A percentile compares a stretch with the other conserved stretches of the same genome.
Evolutionary conservation across 2,888 invertebrate species (phyloP).

Genomic region (Zaprionus lineosus): DNA sequence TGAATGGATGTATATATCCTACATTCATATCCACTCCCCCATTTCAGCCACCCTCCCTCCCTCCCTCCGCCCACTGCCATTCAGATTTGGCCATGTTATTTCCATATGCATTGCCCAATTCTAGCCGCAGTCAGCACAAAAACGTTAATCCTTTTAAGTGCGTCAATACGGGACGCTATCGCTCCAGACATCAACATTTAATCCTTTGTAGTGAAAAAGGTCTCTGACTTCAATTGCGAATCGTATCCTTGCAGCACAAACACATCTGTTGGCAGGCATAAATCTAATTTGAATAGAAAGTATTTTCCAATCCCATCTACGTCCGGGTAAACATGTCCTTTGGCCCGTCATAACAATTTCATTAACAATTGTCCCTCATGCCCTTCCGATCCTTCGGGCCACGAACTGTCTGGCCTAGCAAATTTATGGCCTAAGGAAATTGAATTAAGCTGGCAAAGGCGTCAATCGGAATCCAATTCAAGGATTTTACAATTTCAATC

Average conservation of each 20-base stretch:
- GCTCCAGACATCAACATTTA: conserved; percentile 60
- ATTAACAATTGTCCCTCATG: conserved; percentile 55
- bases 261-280: conserved; percentile 63
- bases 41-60: too few species aligned
- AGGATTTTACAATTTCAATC: neutral
- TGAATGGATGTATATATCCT: conserved; percentile 12
- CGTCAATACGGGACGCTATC: conserved; percentile 36
- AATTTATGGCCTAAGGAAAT: conserved; percentile 64
- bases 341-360: conserved; percentile 69
- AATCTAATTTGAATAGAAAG: conserved; percentile 62
- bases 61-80: too few species aligned
- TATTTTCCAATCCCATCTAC: conserved; percentile 40
- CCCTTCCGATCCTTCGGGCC: conserved; percentile 38
- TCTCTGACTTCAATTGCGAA: conserved; percentile 38
- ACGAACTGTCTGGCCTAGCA: conserved; percentile 32
- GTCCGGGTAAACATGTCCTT: conserved; percentile 18
- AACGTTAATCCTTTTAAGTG: conserved; percentile 77
- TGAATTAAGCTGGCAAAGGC: conserved; percentile 48
- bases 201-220: conserved; percentile 63
- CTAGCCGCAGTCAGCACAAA: conserved; percentile 62
- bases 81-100: conserved; percentile 32
- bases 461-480: conserved; percentile 19
- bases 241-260: conserved; percentile 28
- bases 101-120: conserved; percentile 55
- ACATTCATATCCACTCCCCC: too few species aligned